A percentile compares a stretch with the other conserved stretches of the same genome.
Conservation (phyloP, 2,797 vertebrate genomes). For the Triplophysa bombifrons region DNA sequence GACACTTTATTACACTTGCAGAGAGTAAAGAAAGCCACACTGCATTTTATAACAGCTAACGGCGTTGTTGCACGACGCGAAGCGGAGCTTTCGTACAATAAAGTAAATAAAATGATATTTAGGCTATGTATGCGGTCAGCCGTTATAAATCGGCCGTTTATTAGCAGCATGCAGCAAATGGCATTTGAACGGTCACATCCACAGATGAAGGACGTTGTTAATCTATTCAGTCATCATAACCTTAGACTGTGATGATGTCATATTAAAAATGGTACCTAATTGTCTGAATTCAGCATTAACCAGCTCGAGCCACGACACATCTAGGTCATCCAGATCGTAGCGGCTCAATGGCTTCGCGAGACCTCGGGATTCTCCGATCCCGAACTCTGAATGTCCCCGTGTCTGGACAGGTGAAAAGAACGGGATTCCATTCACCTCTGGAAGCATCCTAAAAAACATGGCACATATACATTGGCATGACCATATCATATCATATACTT, state of each 20-base stretch:
- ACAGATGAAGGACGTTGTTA: too few relatives aligned
- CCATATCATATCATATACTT: not conserved
- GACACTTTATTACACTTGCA: not conserved
- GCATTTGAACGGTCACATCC: too few relatives aligned
- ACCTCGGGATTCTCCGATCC: slow-evolving; percentile 63
- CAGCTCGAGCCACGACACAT: slow-evolving; percentile 92
- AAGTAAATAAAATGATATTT: too few relatives aligned
- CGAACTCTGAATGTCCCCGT: slow-evolving; percentile 57
- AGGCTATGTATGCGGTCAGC: too few relatives aligned
- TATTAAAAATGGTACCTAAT: slow-evolving; percentile 80
- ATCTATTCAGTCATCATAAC: too few relatives aligned
- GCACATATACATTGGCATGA: slow-evolving; percentile 4
- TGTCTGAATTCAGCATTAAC: slow-evolving; percentile 92
- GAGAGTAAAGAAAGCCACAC: not conserved
- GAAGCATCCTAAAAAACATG: slow-evolving; percentile 64
- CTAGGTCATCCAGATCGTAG: slow-evolving; percentile 94
- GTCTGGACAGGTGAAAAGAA: slow-evolving; percentile 60
- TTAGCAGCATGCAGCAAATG: not conserved
- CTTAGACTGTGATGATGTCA: too few relatives aligned
- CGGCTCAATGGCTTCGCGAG: slow-evolving; percentile 78
- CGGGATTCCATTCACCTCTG: slow-evolving; percentile 58
- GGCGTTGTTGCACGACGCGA: too few relatives aligned
- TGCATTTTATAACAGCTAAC: too few relatives aligned
- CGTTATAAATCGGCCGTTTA: not conserved
- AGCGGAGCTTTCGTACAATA: too few relatives aligned